Conservation (phyloP, 1,140 invertebrate genomes). For the Aphelenchoides fujianensis region DNA sequence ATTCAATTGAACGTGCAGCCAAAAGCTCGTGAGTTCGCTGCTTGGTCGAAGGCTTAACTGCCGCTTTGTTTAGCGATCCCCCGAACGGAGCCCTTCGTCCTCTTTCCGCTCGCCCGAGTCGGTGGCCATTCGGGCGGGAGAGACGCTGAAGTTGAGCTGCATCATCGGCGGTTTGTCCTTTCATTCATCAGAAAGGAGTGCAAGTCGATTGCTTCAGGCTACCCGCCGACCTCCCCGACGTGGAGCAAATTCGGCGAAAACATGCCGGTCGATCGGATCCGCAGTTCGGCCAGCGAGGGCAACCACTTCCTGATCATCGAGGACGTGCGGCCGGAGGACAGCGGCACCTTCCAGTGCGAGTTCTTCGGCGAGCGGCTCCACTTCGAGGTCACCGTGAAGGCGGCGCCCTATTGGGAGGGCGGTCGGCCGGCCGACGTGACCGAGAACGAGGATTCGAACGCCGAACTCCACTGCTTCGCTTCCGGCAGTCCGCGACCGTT, state of each 20-base stretch:
- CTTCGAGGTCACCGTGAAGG: slow-evolving; percentile 60
- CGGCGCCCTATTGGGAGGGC: slow-evolving; percentile 81
- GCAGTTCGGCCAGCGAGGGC: slow-evolving; percentile 32
- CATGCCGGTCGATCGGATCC: slow-evolving; percentile 40
- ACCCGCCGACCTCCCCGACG: slow-evolving; percentile 34
- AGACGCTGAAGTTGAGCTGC: slow-evolving; percentile 48
- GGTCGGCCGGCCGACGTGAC: slow-evolving; percentile 82
- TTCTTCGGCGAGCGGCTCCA: slow-evolving; percentile 28
- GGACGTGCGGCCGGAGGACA: slow-evolving; percentile 48
- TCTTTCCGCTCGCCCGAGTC: slow-evolving; percentile 31
- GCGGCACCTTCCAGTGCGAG: slow-evolving; percentile 44
- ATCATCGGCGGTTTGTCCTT: slow-evolving; percentile 55
- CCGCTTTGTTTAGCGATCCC: slow-evolving; percentile 28
- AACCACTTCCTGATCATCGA: slow-evolving; percentile 48
- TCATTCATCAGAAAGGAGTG: too few relatives aligned
- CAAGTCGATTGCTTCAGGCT: too few relatives aligned
- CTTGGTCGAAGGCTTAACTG: slow-evolving; percentile 7
- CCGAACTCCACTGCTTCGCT: slow-evolving; percentile 81
- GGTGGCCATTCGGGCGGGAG: slow-evolving; percentile 44
- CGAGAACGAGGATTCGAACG: slow-evolving; percentile 83
- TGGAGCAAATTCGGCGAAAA: slow-evolving; percentile 47
- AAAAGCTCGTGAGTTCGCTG: slow-evolving; percentile 22
- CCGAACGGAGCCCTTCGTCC: slow-evolving; percentile 9
- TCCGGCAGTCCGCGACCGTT: slow-evolving; percentile 80
- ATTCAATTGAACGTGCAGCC: slow-evolving; percentile 39